These are phyloP conservation scores for Amphimallon solstitiale DNA, from an alignment of 2,888 invertebrate genomes.

Conservation along the genomic window DNA sequence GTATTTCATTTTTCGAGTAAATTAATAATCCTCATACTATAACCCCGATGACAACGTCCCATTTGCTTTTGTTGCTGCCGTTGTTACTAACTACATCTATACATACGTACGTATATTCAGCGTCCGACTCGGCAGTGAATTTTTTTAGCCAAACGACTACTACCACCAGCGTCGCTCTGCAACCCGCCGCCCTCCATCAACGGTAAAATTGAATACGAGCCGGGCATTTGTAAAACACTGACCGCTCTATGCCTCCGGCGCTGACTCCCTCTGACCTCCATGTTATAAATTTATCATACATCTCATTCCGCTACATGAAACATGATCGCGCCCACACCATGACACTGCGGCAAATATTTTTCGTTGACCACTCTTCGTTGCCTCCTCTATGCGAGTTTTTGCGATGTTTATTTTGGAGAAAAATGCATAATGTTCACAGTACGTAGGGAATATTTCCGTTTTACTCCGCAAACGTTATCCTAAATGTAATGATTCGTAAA, in stretches of 20 bases:
- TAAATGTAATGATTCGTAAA: too few relatives aligned
- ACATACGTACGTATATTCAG: conserved; percentile 6
- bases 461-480: too few relatives aligned
- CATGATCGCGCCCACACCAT: conserved; percentile 46
- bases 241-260: conserved; percentile 49
- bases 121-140: conserved; percentile 7
- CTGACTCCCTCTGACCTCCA: conserved; percentile 48
- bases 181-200: conserved; percentile 35
- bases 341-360: conserved; percentile 42
- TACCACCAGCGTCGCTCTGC: conserved; percentile 9
- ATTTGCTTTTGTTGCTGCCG: conserved; percentile 25
- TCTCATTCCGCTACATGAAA: conserved; percentile 59
- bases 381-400: not conserved
- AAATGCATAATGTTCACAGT: too few relatives aligned
- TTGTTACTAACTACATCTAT: conserved; percentile 14
- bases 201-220: conserved; percentile 43
- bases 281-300: conserved; percentile 58
- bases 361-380: conserved; percentile 20
- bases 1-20: conserved; percentile 48
- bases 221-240: conserved; percentile 54
- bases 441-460: too few relatives aligned
- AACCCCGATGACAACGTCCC: conserved; percentile 24
- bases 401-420: conserved; percentile 16
- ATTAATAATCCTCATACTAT: conserved; percentile 42
- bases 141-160: conserved; percentile 25